phyloP scores from a whole-genome alignment of 2,797 vertebrate genomes.

The Gallinago nigripennis region DNA sequence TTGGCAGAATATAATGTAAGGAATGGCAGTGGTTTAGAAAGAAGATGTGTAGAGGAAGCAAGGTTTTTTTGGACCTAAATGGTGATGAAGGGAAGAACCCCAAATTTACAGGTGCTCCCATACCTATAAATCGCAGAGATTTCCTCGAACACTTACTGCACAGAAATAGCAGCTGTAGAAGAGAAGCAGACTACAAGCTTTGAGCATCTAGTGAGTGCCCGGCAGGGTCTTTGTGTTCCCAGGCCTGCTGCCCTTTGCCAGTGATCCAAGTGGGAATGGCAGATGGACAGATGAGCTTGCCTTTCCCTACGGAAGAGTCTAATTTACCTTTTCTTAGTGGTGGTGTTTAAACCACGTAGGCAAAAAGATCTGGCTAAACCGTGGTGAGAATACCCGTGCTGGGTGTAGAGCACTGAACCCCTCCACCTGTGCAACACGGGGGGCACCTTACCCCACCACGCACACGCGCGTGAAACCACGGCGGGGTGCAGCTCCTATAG shows the following conservation, averaged over 20 bases:
- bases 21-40: neutral
- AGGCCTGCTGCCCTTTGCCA: neutral
- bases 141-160: neutral
- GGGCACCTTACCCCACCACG: neutral
- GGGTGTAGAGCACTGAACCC: neutral
- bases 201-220: neutral
- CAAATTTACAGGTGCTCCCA: neutral
- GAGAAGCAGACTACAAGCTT: neutral
- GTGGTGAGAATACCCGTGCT: no score
- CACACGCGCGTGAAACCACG: no score
- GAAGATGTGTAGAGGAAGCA: neutral
- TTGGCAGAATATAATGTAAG: neutral
- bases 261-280: neutral
- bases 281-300: neutral
- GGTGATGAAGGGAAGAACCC: neutral
- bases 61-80: neutral
- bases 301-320: neutral
- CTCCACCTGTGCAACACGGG: neutral
- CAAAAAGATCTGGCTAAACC: no score
- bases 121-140: neutral
- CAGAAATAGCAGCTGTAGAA: neutral
- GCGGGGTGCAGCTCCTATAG: neutral
- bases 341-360: no score
- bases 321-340: neutral
- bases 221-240: neutral